A percentile compares a stretch with the other conserved stretches of the same genome.
phyloP scores from a whole-genome alignment of 2,888 invertebrate species.

The Cantharis lateralis region DNA sequence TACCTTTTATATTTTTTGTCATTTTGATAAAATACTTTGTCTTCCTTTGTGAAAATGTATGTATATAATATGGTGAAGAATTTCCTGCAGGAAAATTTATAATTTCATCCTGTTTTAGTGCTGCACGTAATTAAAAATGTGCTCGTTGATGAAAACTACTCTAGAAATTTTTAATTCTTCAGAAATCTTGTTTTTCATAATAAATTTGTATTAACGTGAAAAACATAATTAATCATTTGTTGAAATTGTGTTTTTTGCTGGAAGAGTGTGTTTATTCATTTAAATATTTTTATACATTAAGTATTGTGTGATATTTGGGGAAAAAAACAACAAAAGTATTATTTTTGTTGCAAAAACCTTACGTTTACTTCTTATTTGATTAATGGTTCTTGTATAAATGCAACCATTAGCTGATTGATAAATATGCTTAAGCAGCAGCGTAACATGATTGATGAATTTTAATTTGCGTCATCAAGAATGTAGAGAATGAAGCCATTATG shows the following conservation, averaged over 20 bases:
- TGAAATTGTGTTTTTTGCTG: not conserved
- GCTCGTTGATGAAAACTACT: not conserved
- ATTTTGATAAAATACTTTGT: not conserved
- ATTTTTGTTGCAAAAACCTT: not conserved
- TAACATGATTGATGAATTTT: conserved; percentile 14
- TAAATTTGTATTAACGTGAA: not conserved
- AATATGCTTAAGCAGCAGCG: conserved; percentile 11
- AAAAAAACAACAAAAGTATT: not conserved
- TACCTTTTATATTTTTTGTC: not conserved
- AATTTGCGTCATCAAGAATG: conserved; percentile 4
- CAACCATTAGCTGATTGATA: conserved; percentile 14
- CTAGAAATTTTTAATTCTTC: not conserved
- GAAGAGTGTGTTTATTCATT: not conserved
- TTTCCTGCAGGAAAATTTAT: not conserved
- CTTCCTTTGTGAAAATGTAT: not conserved
- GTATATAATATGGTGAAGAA: not conserved
- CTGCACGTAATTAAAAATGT: not conserved
- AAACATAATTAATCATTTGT: not conserved
- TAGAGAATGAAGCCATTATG: conserved; percentile 2
- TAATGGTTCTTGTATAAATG: conserved; percentile 6
- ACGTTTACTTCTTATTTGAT: conserved; percentile 6
- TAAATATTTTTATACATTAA: not conserved
- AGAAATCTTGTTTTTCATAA: not conserved
- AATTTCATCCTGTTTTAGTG: not conserved
- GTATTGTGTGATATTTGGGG: not conserved